A percentile compares a stretch with the other conserved stretches of the same genome.
Conservation (phyloP, 23 tunicate species). For the Oikopleura dioica region DNA sequence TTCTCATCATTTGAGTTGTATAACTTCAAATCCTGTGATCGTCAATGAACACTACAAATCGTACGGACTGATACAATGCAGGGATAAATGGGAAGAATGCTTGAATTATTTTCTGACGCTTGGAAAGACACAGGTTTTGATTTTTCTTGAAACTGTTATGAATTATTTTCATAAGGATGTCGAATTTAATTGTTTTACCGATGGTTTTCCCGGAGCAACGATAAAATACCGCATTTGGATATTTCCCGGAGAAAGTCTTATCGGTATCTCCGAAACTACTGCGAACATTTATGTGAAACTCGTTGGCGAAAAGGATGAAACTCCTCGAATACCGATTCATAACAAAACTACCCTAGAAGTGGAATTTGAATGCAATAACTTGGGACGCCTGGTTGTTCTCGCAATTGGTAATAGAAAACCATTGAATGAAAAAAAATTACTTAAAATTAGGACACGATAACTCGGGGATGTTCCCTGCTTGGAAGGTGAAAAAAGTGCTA, state of each 20-base stretch:
- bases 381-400: conserved; percentile 49
- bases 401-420: no score
- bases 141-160: no score
- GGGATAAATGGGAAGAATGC: conserved; percentile 72
- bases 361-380: conserved; percentile 27
- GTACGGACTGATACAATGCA: conserved; percentile 71
- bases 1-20: conserved; percentile 1
- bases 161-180: no score
- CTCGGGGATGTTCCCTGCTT: conserved; percentile 59
- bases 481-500: conserved; percentile 43
- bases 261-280: conserved; percentile 48
- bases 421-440: no score
- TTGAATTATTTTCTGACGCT: conserved; percentile 41
- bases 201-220: conserved; percentile 43
- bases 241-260: conserved; percentile 39
- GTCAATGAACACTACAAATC: conserved; percentile 50
- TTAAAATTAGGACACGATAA: no score
- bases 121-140: not conserved
- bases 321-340: conserved; percentile 29
- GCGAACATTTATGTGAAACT: conserved; percentile 58
- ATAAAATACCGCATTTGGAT: conserved; percentile 69
- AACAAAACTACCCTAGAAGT: conserved; percentile 15
- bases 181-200: conserved; percentile 72
- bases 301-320: conserved; percentile 37
- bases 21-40: conserved; percentile 7